Percentiles rank a stretch among this genome's conserved stretches.
phyloP scores from a whole-genome alignment of 2,888 invertebrate species.

The Cephus spinipes region DNA sequence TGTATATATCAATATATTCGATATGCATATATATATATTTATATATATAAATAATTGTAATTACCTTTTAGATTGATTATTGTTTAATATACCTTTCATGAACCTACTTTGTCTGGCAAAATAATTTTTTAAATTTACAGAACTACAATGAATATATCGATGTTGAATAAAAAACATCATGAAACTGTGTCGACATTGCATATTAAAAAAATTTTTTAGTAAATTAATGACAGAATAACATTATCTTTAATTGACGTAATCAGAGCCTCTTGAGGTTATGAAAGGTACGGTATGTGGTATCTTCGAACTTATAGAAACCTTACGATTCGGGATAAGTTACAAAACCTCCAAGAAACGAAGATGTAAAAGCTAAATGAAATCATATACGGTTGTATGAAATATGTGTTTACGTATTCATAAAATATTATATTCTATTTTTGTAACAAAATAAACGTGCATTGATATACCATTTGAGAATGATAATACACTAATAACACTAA shows the following conservation, averaged over 20 bases:
- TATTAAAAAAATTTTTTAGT: background rate
- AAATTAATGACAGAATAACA: background rate
- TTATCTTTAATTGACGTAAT: background rate
- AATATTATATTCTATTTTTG: background rate
- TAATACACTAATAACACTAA: background rate
- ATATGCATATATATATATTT: background rate
- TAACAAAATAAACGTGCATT: background rate
- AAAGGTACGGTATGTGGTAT: background rate
- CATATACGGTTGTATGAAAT: background rate
- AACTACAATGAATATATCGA: slow-evolving; percentile 22
- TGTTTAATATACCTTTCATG: slow-evolving; percentile 38
- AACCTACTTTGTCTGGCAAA: slow-evolving; percentile 35
- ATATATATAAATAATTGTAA: slow-evolving; percentile 1
- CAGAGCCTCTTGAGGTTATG: background rate
- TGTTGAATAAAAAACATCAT: background rate
- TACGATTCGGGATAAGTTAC: background rate
- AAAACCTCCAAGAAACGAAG: background rate
- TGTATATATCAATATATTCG: background rate
- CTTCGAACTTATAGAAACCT: background rate
- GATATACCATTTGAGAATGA: background rate
- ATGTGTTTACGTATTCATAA: background rate
- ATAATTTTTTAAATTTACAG: slow-evolving; percentile 21
- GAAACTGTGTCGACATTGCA: background rate
- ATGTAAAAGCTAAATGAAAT: background rate
- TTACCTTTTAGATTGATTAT: slow-evolving; percentile 39